Evolutionary conservation across 2,113 vertebrate species (phyloP).

Genomic region (Dicrurus megarhynchus): DNA sequence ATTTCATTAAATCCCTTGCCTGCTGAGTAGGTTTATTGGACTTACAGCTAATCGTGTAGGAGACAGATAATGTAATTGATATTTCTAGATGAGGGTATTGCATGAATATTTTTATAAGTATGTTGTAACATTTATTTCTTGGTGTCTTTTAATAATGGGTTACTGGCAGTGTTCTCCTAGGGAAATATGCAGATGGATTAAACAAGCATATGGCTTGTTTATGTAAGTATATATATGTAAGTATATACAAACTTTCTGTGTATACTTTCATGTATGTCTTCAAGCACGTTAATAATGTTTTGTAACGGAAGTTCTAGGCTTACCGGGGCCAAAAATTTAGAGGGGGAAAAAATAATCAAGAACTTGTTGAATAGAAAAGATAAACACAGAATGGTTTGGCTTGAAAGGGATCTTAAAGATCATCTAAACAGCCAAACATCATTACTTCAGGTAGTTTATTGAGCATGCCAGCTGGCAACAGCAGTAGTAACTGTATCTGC

Average conservation of each 20-base stretch:
- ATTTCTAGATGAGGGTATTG: neutral
- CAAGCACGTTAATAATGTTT: neutral
- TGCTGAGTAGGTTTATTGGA: conserved; percentile 60
- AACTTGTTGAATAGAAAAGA: conserved; percentile 4
- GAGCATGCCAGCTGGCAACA: conserved; percentile 13
- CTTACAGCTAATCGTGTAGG: conserved; percentile 16
- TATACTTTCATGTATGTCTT: neutral
- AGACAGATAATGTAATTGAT: conserved; percentile 40
- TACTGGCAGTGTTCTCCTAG: neutral
- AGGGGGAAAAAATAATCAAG: neutral
- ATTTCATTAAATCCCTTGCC: conserved; percentile 59
- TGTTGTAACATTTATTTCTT: conserved; percentile 14
- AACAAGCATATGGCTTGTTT: neutral
- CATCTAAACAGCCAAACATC: neutral
- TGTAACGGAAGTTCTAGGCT: neutral
- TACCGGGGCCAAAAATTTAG: neutral
- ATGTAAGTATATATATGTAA: neutral
- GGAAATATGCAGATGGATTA: neutral
- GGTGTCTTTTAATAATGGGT: neutral
- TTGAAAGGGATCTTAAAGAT: neutral
- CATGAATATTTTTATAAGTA: conserved; percentile 3
- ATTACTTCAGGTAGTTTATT: conserved; percentile 14
- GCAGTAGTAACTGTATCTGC: neutral
- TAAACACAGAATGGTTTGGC: rapidly evolving
- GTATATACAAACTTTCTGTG: neutral